A percentile compares a stretch with the other conserved stretches of the same genome.
Conservation (phyloP, 1,140 invertebrate species). For the Tetranychus urticae region DNA sequence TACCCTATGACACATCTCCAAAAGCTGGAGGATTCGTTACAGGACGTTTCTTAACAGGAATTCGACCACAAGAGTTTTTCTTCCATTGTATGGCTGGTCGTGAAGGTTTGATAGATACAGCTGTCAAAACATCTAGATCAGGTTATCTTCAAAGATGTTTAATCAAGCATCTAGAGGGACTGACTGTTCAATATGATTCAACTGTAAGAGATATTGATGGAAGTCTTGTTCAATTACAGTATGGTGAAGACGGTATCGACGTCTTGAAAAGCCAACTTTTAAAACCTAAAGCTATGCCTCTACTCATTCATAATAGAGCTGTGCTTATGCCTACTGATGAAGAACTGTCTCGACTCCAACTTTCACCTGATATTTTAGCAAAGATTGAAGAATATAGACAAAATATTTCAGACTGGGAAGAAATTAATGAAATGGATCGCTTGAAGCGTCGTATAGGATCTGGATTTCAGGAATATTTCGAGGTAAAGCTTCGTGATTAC, state of each 20-base stretch:
- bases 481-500: neutral
- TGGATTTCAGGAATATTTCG: conserved; percentile 1
- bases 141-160: conserved; percentile 94
- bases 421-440: neutral
- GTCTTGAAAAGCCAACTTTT: conserved; percentile 65
- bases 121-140: conserved; percentile 71
- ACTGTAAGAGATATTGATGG: conserved; percentile 87
- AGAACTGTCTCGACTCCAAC: conserved; percentile 28
- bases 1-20: conserved; percentile 65
- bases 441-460: conserved; percentile 1
- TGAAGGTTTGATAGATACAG: conserved; percentile 53
- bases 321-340: conserved; percentile 31
- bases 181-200: conserved; percentile 67
- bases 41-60: conserved; percentile 86
- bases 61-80: conserved; percentile 91
- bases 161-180: conserved; percentile 89
- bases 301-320: conserved; percentile 38
- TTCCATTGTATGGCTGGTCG: conserved; percentile 99
- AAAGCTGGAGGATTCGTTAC: conserved; percentile 87
- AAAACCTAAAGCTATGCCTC: conserved; percentile 47
- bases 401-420: conserved; percentile 7
- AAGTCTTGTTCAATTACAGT: conserved; percentile 82
- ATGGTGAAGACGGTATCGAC: conserved; percentile 94
- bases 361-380: conserved; percentile 13
- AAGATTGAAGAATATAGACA: conserved; percentile 24